phyloP scores from a whole-genome alignment of 2,797 vertebrate genomes.

The Bradypodion ventrale region DNA sequence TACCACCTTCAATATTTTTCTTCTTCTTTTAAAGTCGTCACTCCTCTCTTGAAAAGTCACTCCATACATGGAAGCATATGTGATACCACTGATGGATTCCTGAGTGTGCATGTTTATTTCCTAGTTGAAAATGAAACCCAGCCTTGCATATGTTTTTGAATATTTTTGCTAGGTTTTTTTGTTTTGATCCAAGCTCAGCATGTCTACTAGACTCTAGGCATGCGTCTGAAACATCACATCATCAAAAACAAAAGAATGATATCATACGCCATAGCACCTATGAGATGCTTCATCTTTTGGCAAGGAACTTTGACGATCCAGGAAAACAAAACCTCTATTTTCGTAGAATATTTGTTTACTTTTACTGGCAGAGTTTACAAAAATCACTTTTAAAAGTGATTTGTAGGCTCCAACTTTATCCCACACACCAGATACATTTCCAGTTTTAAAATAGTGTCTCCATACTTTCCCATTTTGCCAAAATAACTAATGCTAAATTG shows the following conservation, averaged over 20 bases:
- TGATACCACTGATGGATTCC: not conserved
- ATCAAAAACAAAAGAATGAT: not conserved
- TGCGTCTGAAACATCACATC: not conserved
- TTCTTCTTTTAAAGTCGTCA: slow-evolving; percentile 65
- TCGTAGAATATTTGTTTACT: not conserved
- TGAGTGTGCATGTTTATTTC: not conserved
- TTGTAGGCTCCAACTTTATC: too few species aligned
- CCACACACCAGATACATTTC: too few species aligned
- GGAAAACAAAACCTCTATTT: not conserved
- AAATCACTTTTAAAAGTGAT: too few species aligned
- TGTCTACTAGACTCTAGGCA: not conserved
- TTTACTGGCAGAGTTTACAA: not conserved
- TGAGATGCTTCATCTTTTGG: not conserved
- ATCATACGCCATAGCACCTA: too few species aligned
- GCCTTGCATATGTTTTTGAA: not conserved
- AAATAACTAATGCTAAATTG: too few species aligned
- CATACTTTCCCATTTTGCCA: too few species aligned
- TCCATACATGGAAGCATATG: slow-evolving; percentile 23
- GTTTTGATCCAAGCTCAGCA: not conserved
- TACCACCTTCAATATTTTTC: slow-evolving; percentile 50
- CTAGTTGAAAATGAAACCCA: not conserved
- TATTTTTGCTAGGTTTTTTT: too few species aligned
- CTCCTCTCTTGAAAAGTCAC: slow-evolving; percentile 54
- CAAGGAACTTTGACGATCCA: not conserved
- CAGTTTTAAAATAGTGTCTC: too few species aligned